Evolutionary conservation across 2,113 vertebrate genomes (phyloP).

Genomic region (Rhinoderma darwinii): DNA sequence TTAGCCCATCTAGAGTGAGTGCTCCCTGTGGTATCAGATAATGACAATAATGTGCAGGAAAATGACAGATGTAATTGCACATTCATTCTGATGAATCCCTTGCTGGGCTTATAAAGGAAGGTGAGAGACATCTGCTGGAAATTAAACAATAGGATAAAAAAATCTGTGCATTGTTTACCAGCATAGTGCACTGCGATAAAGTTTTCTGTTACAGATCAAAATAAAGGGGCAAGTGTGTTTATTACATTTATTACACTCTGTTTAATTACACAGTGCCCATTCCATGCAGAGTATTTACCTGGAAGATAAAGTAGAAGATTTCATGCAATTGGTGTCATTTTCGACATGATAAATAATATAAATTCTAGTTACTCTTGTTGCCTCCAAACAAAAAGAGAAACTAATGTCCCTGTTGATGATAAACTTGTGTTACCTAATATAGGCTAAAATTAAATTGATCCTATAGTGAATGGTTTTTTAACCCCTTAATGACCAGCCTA

Average conservation of each 20-base stretch:
- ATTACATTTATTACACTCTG: neutral
- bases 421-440: no score
- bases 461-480: no score
- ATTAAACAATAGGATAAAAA: slow-evolving; percentile 7
- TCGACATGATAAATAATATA: neutral
- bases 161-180: neutral
- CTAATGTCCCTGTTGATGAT: no score
- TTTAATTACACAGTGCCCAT: neutral
- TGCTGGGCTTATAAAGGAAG: neutral
- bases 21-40: slow-evolving; percentile 11
- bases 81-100: slow-evolving; percentile 16
- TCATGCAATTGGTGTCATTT: neutral
- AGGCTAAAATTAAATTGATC: no score
- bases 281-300: neutral
- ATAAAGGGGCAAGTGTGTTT: neutral
- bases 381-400: neutral
- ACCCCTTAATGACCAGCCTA: no score
- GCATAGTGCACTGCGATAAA: neutral
- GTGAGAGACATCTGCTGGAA: slow-evolving; percentile 37
- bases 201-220: neutral
- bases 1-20: neutral
- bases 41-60: slow-evolving; percentile 6
- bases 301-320: neutral
- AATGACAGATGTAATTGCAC: slow-evolving; percentile 17
- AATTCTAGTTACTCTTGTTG: neutral